Percentiles rank a stretch among this genome's conserved stretches.
Conservation (phyloP, 2,888 invertebrate genomes). For the Xestoiulus laeticollis region DNA sequence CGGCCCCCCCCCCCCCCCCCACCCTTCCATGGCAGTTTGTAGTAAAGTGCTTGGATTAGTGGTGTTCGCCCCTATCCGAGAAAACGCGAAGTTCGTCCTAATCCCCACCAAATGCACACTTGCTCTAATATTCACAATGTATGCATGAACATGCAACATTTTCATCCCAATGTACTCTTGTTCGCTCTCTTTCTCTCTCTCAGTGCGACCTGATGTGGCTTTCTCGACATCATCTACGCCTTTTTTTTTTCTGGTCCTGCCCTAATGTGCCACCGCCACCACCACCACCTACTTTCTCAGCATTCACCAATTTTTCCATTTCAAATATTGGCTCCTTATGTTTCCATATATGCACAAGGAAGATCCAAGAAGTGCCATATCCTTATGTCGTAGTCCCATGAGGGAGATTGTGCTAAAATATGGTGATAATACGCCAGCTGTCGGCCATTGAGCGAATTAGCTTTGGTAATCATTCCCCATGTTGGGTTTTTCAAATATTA, state of each 20-base stretch:
- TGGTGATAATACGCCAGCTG: not conserved
- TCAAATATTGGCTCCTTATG: slow-evolving; percentile 9
- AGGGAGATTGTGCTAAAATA: no score
- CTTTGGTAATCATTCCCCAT: not conserved
- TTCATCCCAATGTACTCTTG: slow-evolving; percentile 36
- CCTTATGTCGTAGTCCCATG: not conserved
- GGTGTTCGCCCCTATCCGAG: slow-evolving; percentile 47
- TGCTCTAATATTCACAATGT: slow-evolving; percentile 44
- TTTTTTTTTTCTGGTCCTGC: slow-evolving; percentile 1
- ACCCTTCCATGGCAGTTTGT: not conserved
- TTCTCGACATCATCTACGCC: not conserved
- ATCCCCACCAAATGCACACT: slow-evolving; percentile 49
- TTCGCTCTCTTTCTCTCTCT: slow-evolving; percentile 2
- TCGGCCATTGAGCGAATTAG: not conserved
- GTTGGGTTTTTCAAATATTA: no score
- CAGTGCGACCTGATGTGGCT: slow-evolving; percentile 35
- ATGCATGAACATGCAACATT: slow-evolving; percentile 49
- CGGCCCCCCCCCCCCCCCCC: not conserved
- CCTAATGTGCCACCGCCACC: slow-evolving; percentile 14
- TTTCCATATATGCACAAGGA: not conserved
- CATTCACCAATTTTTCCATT: slow-evolving; percentile 35
- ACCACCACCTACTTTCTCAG: not conserved
- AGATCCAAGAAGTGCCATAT: not conserved
- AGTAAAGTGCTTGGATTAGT: slow-evolving; percentile 49
- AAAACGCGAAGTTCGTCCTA: slow-evolving; percentile 44